Evolutionary conservation across 1,140 invertebrate species (phyloP), one percentile per base, ranked within the genome.

Genomic region (Halictus rubicundus): DNA sequence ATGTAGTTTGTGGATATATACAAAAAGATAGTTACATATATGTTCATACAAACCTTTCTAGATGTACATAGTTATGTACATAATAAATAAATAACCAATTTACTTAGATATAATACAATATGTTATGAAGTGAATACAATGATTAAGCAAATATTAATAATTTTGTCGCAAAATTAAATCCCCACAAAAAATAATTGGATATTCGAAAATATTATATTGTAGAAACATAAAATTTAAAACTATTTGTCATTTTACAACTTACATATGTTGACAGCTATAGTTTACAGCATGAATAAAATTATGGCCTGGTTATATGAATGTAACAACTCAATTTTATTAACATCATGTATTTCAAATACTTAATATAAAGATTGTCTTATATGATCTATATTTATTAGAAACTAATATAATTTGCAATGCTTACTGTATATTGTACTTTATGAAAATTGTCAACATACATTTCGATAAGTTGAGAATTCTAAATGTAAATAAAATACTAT

Each of bases 311-410:
- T 42, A 16, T 46, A 66, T 66, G n/a, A 25, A 66, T 49, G 42
- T 46, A 65, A 65, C 37, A 65, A 12, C 21, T 14, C 21, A 42
- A 3, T 65, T 32, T 65, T 65, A 23, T 42, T 65, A 32, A 65
- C 6, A 65, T 23, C n/a, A 37, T 65, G 39, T 32, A 65, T 64
- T 39, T 39, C 32, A 64, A 39, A 64, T 64, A 64, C 37, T 42
- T n/a, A 21, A 63, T 37, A 21, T 39, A 63, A n/a, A 21, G 21
- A 65, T 37, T 42, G 10, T 65, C 21, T 19, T 65, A 66, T 73
- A 73, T 79, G 57, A 54, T 65, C 54, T 64, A 59, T 21, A 49
- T 32, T 59, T 42, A 73, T 25, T 49, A 59, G 57, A 71, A 54
- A 72, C 57, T 32, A 54, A 72, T 73, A 32, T 64, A 54, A 9